Evolutionary conservation across 2,797 vertebrate species (phyloP), one percentile per base, ranked within the genome.

Genomic region (Tragopan temminckii): DNA sequence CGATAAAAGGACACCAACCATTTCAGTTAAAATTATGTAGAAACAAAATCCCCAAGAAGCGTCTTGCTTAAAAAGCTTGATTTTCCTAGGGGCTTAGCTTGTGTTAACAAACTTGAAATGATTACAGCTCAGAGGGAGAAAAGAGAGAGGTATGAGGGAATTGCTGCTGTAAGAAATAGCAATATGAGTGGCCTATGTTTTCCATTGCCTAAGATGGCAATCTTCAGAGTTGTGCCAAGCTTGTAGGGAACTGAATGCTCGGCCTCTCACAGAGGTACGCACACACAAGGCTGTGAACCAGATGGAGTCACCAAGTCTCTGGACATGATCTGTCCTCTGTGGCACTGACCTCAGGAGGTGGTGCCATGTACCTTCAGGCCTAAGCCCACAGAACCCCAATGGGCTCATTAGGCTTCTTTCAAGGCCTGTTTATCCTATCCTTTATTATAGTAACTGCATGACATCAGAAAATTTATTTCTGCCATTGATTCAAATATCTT

Each of bases 191-290:
- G 53, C 15, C 13, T 31, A 2, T 20, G 13, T 66, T 89, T 89
- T 93, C 55, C 42, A 43, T 72, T 93, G 69, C 79, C 70, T 62
- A 83, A 80, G 90, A 83, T 80, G 62, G 87, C 14, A 92, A 62
- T 92, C 18, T 31, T 71, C 76, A 80, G 36, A 61, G 52, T 13
- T 76, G 45, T 63, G 88, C 81, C 64, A 61, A 68, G 15, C 33
- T 91, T 31, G 48, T 59, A 71, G 85, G 53, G 11, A 82, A 58
- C 9, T 0, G 4, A 77, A 11, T 66, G 43, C 21, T 31, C 27
- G 12, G 36, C 52, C 48, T 20, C 23, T 50, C 5, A 3, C 7
- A 16, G 29, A 40, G 48, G 36, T 53, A 40, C 29, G 5, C 11
- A 3, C 48, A 40, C 36, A 11, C 10, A 23, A 53, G 48, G 36